Evolutionary conservation across 2,113 vertebrate species (phyloP), one percentile per base, ranked within the genome.

Genomic region (Ramphastos sulfuratus): DNA sequence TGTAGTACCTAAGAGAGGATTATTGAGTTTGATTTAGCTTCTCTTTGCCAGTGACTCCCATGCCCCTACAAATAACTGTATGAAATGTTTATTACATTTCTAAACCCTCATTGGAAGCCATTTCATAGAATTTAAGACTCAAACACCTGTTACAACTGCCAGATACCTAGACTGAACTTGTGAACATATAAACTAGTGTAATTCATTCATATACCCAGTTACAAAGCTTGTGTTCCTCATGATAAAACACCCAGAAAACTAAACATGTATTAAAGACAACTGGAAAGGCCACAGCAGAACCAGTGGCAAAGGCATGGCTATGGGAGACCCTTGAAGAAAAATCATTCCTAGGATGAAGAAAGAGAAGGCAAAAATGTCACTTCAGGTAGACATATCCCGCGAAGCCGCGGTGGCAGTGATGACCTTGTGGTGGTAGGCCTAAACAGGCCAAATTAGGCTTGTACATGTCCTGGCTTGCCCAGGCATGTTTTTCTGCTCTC

Each of bases 381-480:
- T 64, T 72, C 12, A 44, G 37, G 50, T 20, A 60, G n/a, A 54
- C 10, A 21, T 0, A 7, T 28, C 18, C 27, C 25, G 54, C 1
- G 1, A 50, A 74, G 66, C 28, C 35, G 42, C 0, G 0, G 8
- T n/a, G 31, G 55, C 3, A 2, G 65, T 21, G 71, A n/a, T n/a
- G n/a, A n/a, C n/a, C n/a, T n/a, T n/a, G n/a, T n/a, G n/a, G n/a
- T n/a, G n/a, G n/a, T n/a, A n/a, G n/a, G n/a, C n/a, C n/a, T n/a
- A n/a, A n/a, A n/a, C n/a, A n/a, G n/a, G n/a, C n/a, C n/a, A n/a
- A n/a, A n/a, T n/a, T n/a, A n/a, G n/a, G n/a, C n/a, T n/a, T n/a
- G n/a, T n/a, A n/a, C n/a, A n/a, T n/a, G n/a, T n/a, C n/a, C n/a
- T n/a, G n/a, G n/a, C n/a, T n/a, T n/a, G n/a, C n/a, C n/a, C n/a